These are phyloP conservation scores for Hemicrepidius hirtus DNA, from an alignment of 2,888 invertebrate species.

Conservation along the genomic window DNA sequence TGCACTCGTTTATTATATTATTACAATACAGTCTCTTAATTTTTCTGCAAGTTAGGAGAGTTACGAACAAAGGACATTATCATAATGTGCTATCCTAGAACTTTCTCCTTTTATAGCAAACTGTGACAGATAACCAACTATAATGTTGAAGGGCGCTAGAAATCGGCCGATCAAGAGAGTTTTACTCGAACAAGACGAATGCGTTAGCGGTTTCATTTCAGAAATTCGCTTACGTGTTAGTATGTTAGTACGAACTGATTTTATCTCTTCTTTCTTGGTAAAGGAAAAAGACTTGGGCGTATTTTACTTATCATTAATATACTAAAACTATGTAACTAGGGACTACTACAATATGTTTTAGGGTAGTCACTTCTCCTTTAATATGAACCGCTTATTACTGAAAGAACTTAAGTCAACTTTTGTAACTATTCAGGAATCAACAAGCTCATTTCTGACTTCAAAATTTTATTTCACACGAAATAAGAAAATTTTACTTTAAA, in stretches of 20 bases:
- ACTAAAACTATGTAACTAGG: neutral
- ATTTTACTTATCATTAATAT: slow-evolving; percentile 1
- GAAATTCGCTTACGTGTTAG: slow-evolving; percentile 27
- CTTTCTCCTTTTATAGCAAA: slow-evolving; percentile 20
- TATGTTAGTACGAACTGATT: slow-evolving; percentile 29
- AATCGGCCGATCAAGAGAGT: slow-evolving; percentile 31
- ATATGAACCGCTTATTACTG: no score
- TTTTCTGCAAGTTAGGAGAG: neutral
- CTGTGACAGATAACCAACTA: slow-evolving; percentile 25
- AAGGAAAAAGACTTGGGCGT: slow-evolving; percentile 3
- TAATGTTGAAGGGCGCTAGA: slow-evolving; percentile 34
- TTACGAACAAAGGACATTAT: slow-evolving; percentile 1
- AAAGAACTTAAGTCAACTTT: no score
- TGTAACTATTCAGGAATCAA: no score
- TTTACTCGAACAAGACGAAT: slow-evolving; percentile 39
- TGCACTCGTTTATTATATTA: neutral
- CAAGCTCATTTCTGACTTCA: no score
- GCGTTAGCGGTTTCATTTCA: slow-evolving; percentile 29
- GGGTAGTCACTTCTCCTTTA: no score
- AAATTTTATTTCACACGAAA: no score
- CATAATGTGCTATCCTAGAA: slow-evolving; percentile 12
- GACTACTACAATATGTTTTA: no score
- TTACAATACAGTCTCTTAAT: neutral
- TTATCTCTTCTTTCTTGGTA: slow-evolving; percentile 20
- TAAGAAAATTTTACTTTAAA: no score